Evolutionary conservation across 2,797 vertebrate species (phyloP), one percentile per base, ranked within the genome.

Genomic region (Dallia pectoralis): DNA sequence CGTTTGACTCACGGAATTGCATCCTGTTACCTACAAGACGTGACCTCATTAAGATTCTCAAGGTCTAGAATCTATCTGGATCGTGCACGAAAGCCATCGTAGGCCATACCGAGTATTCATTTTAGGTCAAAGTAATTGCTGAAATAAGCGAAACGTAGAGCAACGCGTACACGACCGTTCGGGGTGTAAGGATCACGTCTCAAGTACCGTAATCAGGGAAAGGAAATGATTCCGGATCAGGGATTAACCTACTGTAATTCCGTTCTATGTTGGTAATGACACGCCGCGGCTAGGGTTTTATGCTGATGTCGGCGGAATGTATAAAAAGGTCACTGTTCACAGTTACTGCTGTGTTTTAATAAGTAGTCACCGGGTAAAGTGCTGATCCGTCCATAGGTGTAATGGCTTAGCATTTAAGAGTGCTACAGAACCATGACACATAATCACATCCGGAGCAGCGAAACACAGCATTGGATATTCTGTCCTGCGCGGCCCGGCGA

Each of bases 331-430:
- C 25, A 68, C 59, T 16, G 40, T 6, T 11, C 16, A 18, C 9
- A 25, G 33, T 59, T 70, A 68, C 49, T 25, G 12, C 19, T 22
- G 27, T 51, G 27, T 66, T 44, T 67, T 47, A 29, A 63, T 32
- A 25, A 70, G 70, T 27, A 71, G 19, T 32, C 66, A 73, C 69
- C 18, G 65, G 49, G 18, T 69, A 74, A 78, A 53, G 67, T 76
- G 76, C 71, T 66, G 77, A 81, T 78, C 61, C 64, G 74, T 25
- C 61, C 59, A 30, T 61, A 78, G 71, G 74, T 72, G 74, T 64
- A 76, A 81, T 53, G 27, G 32, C 74, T 76, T 81, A 81, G 69
- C 80, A 78, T 81, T 76, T 81, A 14, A 65, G 29, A 67, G 48
- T 65, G 53, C 14, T 61, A 16, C 27, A 30, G 33, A 25, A 64